Conservation (phyloP, 2,113 vertebrate species). For the Calidris pygmaea region DNA sequence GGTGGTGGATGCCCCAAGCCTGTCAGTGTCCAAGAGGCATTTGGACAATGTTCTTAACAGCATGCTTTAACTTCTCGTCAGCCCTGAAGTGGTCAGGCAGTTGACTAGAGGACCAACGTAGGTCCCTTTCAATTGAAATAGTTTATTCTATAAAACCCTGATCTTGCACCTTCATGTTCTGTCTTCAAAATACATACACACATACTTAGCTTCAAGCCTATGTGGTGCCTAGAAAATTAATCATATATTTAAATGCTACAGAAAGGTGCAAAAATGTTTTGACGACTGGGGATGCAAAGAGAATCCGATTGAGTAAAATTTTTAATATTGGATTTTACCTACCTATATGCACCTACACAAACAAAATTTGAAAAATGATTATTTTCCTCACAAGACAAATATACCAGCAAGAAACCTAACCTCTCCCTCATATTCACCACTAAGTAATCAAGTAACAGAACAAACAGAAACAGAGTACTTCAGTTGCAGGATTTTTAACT, state of each 20-base stretch:
- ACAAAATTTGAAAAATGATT: background rate
- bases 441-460: background rate
- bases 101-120: background rate
- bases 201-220: background rate
- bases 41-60: background rate
- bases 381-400: background rate
- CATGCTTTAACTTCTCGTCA: background rate
- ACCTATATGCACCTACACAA: background rate
- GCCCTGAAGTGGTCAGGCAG: background rate
- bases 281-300: background rate
- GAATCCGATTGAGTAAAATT: background rate
- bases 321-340: background rate
- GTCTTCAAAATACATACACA: background rate
- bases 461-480: background rate
- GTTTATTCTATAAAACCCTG: background rate
- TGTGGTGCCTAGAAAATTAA: background rate
- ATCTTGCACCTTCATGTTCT: background rate
- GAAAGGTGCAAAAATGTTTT: background rate
- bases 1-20: too few species aligned
- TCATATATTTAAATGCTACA: background rate
- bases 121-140: background rate
- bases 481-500: background rate
- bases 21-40: background rate
- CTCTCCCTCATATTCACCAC: background rate
- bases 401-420: background rate